Evolutionary conservation across 2,797 vertebrate species (phyloP).

Genomic region (Taenioides sp.): DNA sequence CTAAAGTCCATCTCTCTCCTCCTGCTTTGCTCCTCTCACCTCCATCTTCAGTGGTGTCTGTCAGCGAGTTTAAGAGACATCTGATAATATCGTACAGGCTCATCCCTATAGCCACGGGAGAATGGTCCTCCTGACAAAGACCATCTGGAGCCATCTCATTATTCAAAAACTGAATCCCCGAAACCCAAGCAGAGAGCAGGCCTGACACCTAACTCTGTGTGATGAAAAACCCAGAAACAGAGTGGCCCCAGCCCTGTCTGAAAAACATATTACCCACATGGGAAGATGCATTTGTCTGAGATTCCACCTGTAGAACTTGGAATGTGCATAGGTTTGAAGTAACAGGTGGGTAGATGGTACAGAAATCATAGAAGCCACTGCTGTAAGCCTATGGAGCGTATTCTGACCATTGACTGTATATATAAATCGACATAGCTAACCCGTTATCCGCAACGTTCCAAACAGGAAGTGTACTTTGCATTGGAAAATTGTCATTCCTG

Average conservation of each 20-base stretch:
- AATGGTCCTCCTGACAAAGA: conserved; percentile 55
- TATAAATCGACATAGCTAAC: too few relatives aligned
- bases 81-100: conserved; percentile 62
- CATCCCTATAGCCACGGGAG: conserved; percentile 49
- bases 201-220: conserved; percentile 34
- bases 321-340: too few relatives aligned
- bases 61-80: conserved; percentile 45
- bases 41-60: conserved; percentile 46
- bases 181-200: conserved; percentile 53
- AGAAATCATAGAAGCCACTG: too few relatives aligned
- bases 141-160: conserved; percentile 69
- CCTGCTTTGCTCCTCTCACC: conserved; percentile 38
- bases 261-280: conserved; percentile 17
- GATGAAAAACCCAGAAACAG: conserved; percentile 32
- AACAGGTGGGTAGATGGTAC: neutral
- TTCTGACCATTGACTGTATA: too few relatives aligned
- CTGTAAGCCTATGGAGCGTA: too few relatives aligned
- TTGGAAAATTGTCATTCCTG: too few relatives aligned
- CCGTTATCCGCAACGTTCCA: too few relatives aligned
- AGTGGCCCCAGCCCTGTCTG: conserved; percentile 24
- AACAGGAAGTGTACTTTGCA: too few relatives aligned
- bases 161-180: conserved; percentile 53
- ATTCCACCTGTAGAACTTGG: neutral
- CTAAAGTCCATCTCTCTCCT: neutral
- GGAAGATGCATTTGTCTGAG: neutral